Percentiles rank a stretch among this genome's conserved stretches.
Evolutionary conservation across 2,113 vertebrate genomes (phyloP).

Genomic region (Serilophus lunatus): DNA sequence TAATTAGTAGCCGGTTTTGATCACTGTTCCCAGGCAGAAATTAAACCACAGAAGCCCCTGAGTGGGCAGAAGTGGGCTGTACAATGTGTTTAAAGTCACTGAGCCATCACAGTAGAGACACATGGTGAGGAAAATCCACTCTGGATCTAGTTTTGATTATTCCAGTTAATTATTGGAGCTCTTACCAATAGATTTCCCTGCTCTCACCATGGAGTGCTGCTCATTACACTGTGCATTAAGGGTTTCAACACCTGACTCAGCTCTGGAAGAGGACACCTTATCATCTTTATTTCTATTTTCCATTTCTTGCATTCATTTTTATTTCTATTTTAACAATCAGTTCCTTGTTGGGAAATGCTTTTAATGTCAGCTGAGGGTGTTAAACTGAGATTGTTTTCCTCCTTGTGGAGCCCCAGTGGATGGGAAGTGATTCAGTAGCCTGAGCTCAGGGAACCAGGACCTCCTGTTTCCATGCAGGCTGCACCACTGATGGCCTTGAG

Average conservation of each 20-base stretch:
- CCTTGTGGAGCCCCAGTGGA: not conserved
- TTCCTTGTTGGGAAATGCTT: not conserved
- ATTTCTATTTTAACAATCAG: conserved; percentile 16
- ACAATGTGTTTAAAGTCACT: not conserved
- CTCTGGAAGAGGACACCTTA: not conserved
- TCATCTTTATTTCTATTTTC: conserved; percentile 60
- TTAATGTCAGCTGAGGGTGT: not conserved
- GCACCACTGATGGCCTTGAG: not conserved
- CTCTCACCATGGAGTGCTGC: not conserved
- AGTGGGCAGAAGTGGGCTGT: not conserved
- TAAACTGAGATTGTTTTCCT: not conserved
- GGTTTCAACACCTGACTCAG: not conserved
- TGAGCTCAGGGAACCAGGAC: not conserved
- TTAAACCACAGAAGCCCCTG: not conserved
- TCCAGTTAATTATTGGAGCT: not conserved
- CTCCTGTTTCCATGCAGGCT: not conserved
- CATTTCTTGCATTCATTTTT: conserved; percentile 62
- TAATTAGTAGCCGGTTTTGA: not conserved
- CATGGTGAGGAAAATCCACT: not conserved
- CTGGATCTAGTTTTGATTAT: not conserved
- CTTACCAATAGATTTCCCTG: not conserved
- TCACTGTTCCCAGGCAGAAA: not conserved
- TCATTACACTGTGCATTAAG: not conserved
- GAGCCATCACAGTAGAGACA: not conserved
- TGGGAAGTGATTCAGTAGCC: not conserved